Conservation (phyloP, 2,888 invertebrate species). For the Scrobipalpa atriplicella region DNA sequence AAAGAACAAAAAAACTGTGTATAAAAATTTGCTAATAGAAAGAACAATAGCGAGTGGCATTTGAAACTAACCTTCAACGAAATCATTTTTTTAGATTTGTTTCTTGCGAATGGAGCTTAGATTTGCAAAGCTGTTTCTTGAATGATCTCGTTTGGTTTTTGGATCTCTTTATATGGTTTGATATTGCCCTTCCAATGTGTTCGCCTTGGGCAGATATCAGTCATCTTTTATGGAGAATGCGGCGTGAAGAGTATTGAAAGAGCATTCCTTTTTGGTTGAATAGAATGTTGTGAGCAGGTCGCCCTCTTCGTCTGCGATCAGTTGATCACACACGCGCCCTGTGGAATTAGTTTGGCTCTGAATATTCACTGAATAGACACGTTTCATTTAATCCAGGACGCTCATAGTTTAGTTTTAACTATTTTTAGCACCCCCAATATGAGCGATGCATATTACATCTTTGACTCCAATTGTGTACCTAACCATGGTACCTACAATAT, state of each 20-base stretch:
- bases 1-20: background rate
- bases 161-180: slow-evolving; percentile 57
- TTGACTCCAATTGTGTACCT: no score
- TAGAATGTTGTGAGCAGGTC: slow-evolving; percentile 21
- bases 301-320: slow-evolving; percentile 16
- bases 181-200: slow-evolving; percentile 46
- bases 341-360: background rate
- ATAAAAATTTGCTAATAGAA: background rate
- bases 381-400: background rate
- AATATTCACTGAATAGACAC: background rate
- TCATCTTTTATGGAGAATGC: slow-evolving; percentile 33
- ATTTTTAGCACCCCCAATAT: background rate
- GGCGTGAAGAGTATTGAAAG: slow-evolving; percentile 28
- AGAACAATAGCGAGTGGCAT: background rate
- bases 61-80: slow-evolving; percentile 45
- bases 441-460: background rate
- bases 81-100: slow-evolving; percentile 34
- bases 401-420: background rate
- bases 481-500: no score
- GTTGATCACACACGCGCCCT: slow-evolving; percentile 15
- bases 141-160: slow-evolving; percentile 49
- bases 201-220: slow-evolving; percentile 51
- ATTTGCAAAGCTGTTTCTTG: slow-evolving; percentile 40
- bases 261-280: slow-evolving; percentile 28
- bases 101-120: slow-evolving; percentile 24